Evolutionary conservation across 2,113 vertebrate genomes (phyloP).

Genomic region (Hippocampus abdominalis): DNA sequence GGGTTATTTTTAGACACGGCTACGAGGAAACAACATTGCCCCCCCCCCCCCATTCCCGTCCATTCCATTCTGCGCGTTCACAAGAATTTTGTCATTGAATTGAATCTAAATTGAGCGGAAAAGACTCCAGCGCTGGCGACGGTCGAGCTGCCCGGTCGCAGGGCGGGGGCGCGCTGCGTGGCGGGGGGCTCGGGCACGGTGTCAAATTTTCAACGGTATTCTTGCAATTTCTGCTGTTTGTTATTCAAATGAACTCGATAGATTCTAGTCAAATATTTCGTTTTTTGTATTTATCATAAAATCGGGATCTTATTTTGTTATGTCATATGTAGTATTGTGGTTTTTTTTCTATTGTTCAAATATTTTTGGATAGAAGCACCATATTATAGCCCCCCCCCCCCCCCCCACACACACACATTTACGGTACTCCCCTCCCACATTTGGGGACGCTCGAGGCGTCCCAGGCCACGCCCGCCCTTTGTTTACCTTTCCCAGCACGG

Average conservation of each 20-base stretch:
- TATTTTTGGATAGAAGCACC: too few relatives aligned
- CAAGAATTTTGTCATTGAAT: constrained; percentile 42
- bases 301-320: too few relatives aligned
- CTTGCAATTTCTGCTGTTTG: too few relatives aligned
- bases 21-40: constrained; percentile 32
- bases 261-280: too few relatives aligned
- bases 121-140: constrained; percentile 47
- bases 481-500: constrained; percentile 94
- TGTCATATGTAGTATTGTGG: too few relatives aligned
- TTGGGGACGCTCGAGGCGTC: not conserved
- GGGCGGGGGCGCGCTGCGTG: not conserved
- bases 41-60: not conserved
- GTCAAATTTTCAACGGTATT: not conserved
- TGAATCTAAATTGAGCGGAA: constrained; percentile 56
- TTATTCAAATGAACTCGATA: too few relatives aligned
- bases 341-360: too few relatives aligned
- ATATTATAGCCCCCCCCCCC: not conserved
- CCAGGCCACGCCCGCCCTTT: not conserved
- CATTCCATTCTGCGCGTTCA: constrained; percentile 15
- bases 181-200: constrained; percentile 40
- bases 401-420: not conserved
- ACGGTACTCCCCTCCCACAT: not conserved
- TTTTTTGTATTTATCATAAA: too few relatives aligned
- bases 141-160: constrained; percentile 41
- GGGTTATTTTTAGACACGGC: constrained; percentile 40